Percentiles rank a stretch among this genome's conserved stretches.
phyloP scores from a whole-genome alignment of 1,140 invertebrate species.

The Stegodyphus dumicola region DNA sequence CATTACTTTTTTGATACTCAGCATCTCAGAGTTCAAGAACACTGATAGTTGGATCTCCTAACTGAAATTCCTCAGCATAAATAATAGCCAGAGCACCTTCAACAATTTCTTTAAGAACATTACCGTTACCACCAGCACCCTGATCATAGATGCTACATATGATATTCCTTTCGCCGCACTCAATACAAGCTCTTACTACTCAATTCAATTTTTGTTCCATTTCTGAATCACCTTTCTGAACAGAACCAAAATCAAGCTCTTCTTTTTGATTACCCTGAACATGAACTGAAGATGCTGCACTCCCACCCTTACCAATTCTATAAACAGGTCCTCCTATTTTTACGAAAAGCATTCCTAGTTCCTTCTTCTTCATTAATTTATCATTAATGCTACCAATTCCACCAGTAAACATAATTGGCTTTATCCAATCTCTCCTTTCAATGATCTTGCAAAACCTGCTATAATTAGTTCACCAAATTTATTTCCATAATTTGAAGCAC shows the following conservation, averaged over 20 bases:
- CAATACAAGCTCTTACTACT: constrained; percentile 87
- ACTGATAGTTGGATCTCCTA: constrained; percentile 94
- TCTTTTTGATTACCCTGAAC: constrained; percentile 78
- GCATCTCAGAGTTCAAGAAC: constrained; percentile 96
- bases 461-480: constrained; percentile 98
- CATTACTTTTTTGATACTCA: constrained; percentile 98
- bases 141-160: constrained; percentile 83
- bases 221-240: constrained; percentile 97
- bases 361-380: constrained; percentile 80
- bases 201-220: constrained; percentile 98
- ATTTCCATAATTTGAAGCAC: constrained; percentile 98
- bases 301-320: constrained; percentile 96
- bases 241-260: constrained; percentile 93
- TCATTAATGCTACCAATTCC: constrained; percentile 91
- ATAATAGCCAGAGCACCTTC: constrained; percentile 94
- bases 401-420: constrained; percentile 99
- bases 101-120: constrained; percentile 96
- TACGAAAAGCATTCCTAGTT: constrained; percentile 84
- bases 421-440: constrained; percentile 91
- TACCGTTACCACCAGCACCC: constrained; percentile 97
- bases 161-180: constrained; percentile 66
- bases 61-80: constrained; percentile 84
- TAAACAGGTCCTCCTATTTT: constrained; percentile 98
- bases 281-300: constrained; percentile 94
- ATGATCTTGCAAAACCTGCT: constrained; percentile 89